phyloP scores from a whole-genome alignment of 2,113 vertebrate species.

The Chaenocephalus aceratus region DNA sequence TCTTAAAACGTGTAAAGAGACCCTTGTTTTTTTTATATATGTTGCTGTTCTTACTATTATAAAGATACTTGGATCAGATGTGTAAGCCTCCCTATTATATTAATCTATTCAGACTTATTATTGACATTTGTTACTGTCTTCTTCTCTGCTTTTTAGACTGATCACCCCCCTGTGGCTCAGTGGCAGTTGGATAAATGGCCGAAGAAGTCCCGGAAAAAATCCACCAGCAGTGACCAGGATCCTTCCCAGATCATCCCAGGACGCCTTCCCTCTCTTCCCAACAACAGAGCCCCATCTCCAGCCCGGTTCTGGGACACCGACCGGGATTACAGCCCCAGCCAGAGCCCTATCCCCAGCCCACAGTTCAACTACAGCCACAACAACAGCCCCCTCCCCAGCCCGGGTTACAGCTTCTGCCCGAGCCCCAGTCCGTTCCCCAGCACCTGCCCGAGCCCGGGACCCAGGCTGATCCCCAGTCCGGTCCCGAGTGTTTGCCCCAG shows the following conservation, averaged over 20 bases:
- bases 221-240: slow-evolving; percentile 82
- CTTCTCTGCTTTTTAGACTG: slow-evolving; percentile 75
- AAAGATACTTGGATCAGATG: no score
- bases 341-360: slow-evolving; percentile 83
- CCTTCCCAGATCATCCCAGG: slow-evolving; percentile 58
- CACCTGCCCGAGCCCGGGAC: slow-evolving; percentile 68
- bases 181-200: slow-evolving; percentile 99
- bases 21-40: no score
- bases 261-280: slow-evolving; percentile 53
- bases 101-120: neutral
- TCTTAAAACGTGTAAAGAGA: no score
- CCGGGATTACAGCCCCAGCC: slow-evolving; percentile 78
- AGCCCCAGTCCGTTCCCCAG: slow-evolving; percentile 74
- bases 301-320: slow-evolving; percentile 76
- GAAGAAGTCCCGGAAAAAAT: slow-evolving; percentile 90
- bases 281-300: slow-evolving; percentile 80
- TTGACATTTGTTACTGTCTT: slow-evolving; percentile 9
- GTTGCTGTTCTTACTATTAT: no score
- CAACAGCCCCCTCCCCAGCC: slow-evolving; percentile 81
- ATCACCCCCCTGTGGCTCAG: slow-evolving; percentile 89
- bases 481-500: slow-evolving; percentile 77
- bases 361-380: slow-evolving; percentile 82
- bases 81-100: neutral
- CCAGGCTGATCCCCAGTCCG: slow-evolving; percentile 69
- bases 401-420: slow-evolving; percentile 83